Conservation (phyloP, 2,888 invertebrate species). For the Linnaemya vulpina region DNA sequence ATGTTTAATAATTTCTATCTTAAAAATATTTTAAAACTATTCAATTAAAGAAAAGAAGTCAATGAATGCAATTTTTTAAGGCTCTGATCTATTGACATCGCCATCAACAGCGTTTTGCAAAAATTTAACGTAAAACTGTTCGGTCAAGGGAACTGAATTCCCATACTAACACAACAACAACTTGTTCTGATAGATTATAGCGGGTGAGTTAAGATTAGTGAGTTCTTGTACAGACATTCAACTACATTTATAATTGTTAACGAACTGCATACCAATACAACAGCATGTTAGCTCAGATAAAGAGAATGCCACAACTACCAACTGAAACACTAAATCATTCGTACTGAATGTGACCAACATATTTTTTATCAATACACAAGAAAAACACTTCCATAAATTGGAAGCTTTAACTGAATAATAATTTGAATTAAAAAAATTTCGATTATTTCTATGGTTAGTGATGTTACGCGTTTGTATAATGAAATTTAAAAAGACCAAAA, state of each 20-base stretch:
- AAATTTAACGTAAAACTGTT: slow-evolving; percentile 47
- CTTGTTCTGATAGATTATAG: slow-evolving; percentile 60
- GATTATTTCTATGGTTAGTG: too few relatives aligned
- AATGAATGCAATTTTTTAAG: neutral
- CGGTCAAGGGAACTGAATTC: slow-evolving; percentile 50
- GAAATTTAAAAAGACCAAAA: too few relatives aligned
- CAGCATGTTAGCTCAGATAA: slow-evolving; percentile 31
- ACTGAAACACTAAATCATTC: slow-evolving; percentile 33
- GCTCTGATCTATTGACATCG: slow-evolving; percentile 24
- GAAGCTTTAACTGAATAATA: too few relatives aligned
- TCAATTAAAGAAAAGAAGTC: too few relatives aligned
- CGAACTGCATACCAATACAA: slow-evolving; percentile 34
- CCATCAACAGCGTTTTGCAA: slow-evolving; percentile 35
- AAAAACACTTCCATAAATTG: neutral
- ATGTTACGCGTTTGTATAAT: too few relatives aligned
- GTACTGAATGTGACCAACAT: slow-evolving; percentile 10
- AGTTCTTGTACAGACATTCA: slow-evolving; percentile 3
- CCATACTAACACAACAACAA: slow-evolving; percentile 48
- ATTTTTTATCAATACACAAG: neutral
- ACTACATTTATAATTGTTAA: slow-evolving; percentile 42
- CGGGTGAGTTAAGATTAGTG: slow-evolving; percentile 57
- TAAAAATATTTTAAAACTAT: too few relatives aligned
- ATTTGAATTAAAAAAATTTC: too few relatives aligned
- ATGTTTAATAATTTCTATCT: too few relatives aligned
- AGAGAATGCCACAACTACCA: slow-evolving; percentile 45